Evolutionary conservation across 2,888 invertebrate species (phyloP).

Genomic region (Hyppa rectilinea): DNA sequence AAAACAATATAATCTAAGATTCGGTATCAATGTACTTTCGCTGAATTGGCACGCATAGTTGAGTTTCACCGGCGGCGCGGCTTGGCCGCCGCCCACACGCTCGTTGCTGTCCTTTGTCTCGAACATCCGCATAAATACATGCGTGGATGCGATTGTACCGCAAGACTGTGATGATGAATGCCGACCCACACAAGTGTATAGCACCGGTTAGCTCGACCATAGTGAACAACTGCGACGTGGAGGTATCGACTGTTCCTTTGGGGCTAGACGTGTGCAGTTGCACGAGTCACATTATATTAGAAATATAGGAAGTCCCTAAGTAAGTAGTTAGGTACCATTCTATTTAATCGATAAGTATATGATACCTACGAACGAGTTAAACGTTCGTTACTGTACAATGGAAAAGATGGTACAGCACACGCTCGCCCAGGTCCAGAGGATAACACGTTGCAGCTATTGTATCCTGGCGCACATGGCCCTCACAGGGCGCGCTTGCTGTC

Average conservation of each 20-base stretch:
- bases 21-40: background rate
- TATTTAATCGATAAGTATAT: conserved; percentile 16
- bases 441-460: background rate
- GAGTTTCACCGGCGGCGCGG: background rate
- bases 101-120: background rate
- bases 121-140: background rate
- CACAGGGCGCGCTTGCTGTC: background rate
- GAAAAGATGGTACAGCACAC: background rate
- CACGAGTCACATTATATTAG: conserved; percentile 2
- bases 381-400: background rate
- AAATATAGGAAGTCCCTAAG: conserved; percentile 5
- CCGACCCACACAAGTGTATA: background rate
- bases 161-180: background rate
- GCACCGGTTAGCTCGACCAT: background rate
- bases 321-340: conserved; percentile 10
- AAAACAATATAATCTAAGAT: too few species aligned
- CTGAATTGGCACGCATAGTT: background rate
- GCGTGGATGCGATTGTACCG: background rate
- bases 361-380: background rate
- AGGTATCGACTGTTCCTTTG: background rate
- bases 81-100: background rate
- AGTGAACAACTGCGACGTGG: background rate
- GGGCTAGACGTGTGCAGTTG: background rate
- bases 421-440: background rate
- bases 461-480: background rate